Evolutionary conservation across 1,140 invertebrate species (phyloP).

Genomic region (Epicauta chinensis): DNA sequence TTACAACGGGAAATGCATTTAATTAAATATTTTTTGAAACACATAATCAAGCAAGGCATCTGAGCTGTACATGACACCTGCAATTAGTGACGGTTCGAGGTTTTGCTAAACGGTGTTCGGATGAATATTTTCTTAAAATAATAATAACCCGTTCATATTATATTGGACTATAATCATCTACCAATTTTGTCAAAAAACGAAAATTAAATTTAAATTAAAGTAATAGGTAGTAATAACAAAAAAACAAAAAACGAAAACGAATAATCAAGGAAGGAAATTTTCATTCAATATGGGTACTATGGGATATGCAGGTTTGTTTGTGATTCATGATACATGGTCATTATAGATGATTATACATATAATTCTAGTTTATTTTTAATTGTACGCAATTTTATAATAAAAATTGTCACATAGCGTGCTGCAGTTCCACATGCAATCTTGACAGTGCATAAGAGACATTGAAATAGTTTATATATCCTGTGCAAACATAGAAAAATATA

Average conservation of each 20-base stretch:
- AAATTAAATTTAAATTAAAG: constrained; percentile 7
- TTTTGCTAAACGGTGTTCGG: constrained; percentile 30
- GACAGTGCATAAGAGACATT: constrained; percentile 3
- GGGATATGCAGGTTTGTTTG: too few species aligned
- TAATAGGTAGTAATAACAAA: too few species aligned
- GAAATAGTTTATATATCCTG: constrained; percentile 24
- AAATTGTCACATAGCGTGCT: too few species aligned
- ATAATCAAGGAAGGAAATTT: too few species aligned
- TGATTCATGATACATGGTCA: not conserved
- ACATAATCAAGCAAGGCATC: constrained; percentile 28
- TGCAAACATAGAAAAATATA: constrained; percentile 16
- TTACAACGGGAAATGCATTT: constrained; percentile 34
- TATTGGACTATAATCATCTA: not conserved
- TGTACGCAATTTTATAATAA: constrained; percentile 16
- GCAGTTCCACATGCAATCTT: constrained; percentile 25
- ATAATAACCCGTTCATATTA: too few species aligned
- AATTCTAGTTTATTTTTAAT: constrained; percentile 16
- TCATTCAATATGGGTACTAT: too few species aligned
- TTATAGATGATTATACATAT: constrained; percentile 12
- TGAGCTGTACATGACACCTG: constrained; percentile 30
- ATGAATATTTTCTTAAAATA: constrained; percentile 1
- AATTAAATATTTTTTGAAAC: constrained; percentile 32
- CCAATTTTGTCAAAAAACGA: constrained; percentile 5
- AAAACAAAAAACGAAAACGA: too few species aligned
- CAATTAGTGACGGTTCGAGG: constrained; percentile 35